A percentile compares a stretch with the other conserved stretches of the same genome.
phyloP scores from a whole-genome alignment of 37 sponge, comb jelly and placozoan species.

The Mnemiopsis leidyi region DNA sequence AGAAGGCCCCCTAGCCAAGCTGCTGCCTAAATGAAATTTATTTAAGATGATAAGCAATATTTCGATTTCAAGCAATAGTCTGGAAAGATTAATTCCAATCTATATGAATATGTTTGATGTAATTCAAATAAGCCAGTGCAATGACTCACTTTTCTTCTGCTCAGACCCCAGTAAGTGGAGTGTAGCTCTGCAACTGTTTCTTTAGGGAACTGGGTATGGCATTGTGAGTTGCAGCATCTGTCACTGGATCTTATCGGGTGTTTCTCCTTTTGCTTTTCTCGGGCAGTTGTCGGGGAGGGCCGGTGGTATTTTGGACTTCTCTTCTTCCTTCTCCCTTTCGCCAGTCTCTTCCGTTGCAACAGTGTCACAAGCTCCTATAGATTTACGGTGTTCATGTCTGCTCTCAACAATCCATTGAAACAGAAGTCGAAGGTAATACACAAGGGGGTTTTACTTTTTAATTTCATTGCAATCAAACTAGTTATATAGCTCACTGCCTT shows the following conservation, averaged over 20 bases:
- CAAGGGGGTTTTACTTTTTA: too few species aligned
- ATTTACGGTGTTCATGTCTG: too few species aligned
- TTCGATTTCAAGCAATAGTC: too few species aligned
- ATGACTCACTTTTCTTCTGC: slow-evolving; percentile 12
- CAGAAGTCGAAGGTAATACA: too few species aligned
- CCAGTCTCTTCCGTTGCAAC: background rate
- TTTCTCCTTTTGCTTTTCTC: background rate
- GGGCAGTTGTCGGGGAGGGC: background rate
- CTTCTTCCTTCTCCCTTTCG: background rate
- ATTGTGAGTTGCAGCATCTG: background rate
- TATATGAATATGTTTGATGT: too few species aligned
- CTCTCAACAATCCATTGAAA: too few species aligned
- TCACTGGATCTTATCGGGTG: background rate
- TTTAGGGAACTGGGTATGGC: background rate
- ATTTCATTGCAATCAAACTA: too few species aligned
- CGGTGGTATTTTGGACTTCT: background rate
- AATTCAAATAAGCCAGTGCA: too few species aligned
- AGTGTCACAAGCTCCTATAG: slow-evolving; percentile 4
- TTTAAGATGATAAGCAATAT: background rate
- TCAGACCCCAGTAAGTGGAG: background rate
- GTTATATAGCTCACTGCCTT: too few species aligned
- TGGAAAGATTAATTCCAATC: too few species aligned
- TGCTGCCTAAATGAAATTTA: slow-evolving; percentile 16
- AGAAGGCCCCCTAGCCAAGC: background rate
- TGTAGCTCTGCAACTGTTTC: background rate